Conservation (phyloP, 2,797 vertebrate species). For the Microtus obscurus region DNA sequence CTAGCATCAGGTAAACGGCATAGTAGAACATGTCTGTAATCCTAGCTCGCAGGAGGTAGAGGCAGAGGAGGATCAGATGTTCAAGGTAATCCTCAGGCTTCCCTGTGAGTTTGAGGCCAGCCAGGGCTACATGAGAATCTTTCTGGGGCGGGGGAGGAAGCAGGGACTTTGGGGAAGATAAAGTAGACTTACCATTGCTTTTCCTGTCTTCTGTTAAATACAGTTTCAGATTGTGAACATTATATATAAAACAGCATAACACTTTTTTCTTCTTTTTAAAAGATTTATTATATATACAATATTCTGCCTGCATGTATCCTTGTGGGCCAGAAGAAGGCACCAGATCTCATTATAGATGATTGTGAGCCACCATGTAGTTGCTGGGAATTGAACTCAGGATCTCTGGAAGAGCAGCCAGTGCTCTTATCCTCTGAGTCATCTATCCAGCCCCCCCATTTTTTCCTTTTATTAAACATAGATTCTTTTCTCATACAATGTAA, state of each 20-base stretch:
- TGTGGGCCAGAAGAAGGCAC: too few species aligned
- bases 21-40: neutral
- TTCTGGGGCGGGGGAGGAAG: neutral
- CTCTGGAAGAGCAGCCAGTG: too few species aligned
- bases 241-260: slow-evolving; percentile 39
- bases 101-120: neutral
- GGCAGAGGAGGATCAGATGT: neutral
- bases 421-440: too few species aligned
- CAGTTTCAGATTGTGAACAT: neutral
- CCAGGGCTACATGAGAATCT: neutral
- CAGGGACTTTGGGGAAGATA: neutral
- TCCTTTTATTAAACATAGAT: neutral
- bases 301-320: too few species aligned
- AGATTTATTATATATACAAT: too few species aligned
- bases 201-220: neutral
- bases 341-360: too few species aligned
- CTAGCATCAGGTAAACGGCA: neutral
- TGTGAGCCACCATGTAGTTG: too few species aligned
- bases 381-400: too few species aligned
- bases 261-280: neutral
- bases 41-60: neutral
- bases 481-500: neutral
- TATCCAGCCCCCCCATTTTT: neutral
- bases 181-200: neutral
- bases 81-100: neutral